Evolutionary conservation across 2,797 vertebrate species (phyloP), one percentile per base, ranked within the genome.

Genomic region (Lophotriccus pileatus): DNA sequence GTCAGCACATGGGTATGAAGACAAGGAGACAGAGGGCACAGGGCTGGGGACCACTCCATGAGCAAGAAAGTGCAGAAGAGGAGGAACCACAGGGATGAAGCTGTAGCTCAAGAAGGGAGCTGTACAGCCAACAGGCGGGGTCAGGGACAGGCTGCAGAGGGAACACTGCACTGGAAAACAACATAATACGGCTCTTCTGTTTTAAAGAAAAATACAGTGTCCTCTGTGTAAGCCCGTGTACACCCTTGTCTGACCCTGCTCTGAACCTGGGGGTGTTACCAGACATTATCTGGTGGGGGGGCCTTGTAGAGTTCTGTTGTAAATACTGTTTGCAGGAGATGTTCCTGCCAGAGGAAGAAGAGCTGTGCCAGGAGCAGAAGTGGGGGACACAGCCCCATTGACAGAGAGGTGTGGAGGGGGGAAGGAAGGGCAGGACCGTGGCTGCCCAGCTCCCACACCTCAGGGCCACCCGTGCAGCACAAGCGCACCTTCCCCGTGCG

Each of bases 201-300:
- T 88, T 86, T 28, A 78, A 94, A 90, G 62, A 32, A 81, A 79
- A 93, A 84, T 62, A 66, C 27, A 76, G 18, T 6, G 10, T 81
- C 30, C 10, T 88, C 83, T 62, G 24, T 64, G 52, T 78, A 66
- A 88, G 12, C 30, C 39, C 5, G 3, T 62, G 43, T 73, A 91
- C 3, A 0, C 49, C 39, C 72, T 83, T 83, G 39, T 73, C 44
- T 0, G 3, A 81, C 87, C 86, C 37, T 23, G 41, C 80, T 79
- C 43, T 96, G 91, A 95, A 87, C 93, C 88, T 84, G 94, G 83
- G 39, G 37, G 69, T 93, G 66, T 76, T 80, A 86, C 67, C 41
- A 64, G 79, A 14, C 4, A 0, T 44, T 50, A 46, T 60, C 76
- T 58, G 69, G 27, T 43, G 47, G 53, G 27, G 53, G 30, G 34